Conservation (phyloP, 2,797 vertebrate species). For the Myotis pilosus region DNA sequence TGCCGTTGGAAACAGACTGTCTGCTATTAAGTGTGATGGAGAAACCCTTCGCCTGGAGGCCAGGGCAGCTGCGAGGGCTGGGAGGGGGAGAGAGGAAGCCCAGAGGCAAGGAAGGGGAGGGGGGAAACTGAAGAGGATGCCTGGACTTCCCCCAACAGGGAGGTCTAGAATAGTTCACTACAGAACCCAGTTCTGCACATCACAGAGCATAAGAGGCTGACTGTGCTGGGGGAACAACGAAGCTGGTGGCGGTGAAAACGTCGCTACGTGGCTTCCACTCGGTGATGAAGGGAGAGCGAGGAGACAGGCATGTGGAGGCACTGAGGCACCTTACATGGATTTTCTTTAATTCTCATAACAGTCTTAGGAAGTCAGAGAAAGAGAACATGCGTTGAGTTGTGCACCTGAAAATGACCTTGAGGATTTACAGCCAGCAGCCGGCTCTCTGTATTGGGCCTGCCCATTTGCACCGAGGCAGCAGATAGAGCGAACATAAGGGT, state of each 20-base stretch:
- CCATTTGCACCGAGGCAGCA: not conserved
- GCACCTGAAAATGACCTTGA: not conserved
- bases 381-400: not conserved
- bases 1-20: constrained; percentile 46
- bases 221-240: rapidly evolving
- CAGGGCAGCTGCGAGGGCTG: constrained; percentile 7
- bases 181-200: not conserved
- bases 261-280: not conserved
- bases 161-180: not conserved
- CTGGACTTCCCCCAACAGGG: rapidly evolving
- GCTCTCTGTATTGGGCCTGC: not conserved
- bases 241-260: not conserved
- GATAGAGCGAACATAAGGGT: not conserved
- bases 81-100: not conserved
- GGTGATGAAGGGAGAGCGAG: not conserved
- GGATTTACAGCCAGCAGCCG: not conserved
- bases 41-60: constrained; percentile 16
- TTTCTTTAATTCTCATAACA: not conserved
- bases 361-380: constrained; percentile 20
- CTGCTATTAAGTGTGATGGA: constrained; percentile 44
- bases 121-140: not conserved
- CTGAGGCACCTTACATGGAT: not conserved
- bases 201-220: rapidly evolving
- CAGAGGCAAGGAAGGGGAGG: not conserved
- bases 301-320: not conserved